Evolutionary conservation across 1,140 invertebrate species (phyloP).

Genomic region (Philotrypesis tridentata): DNA sequence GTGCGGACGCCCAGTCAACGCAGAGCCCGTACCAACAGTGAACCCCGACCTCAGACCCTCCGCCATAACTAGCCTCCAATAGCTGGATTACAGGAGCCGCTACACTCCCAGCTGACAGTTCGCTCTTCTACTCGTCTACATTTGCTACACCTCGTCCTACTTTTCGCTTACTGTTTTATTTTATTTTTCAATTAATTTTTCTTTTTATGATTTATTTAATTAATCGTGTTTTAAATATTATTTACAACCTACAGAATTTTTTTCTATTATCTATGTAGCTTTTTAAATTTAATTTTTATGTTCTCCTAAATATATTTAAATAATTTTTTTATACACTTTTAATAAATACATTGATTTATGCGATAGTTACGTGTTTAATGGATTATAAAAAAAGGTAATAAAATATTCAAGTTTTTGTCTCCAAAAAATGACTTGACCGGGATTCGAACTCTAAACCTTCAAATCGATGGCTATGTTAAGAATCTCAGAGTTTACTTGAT

Average conservation of each 20-base stretch:
- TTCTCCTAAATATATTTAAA: too few relatives aligned
- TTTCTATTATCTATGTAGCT: too few relatives aligned
- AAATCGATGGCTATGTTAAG: too few relatives aligned
- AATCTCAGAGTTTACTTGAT: too few relatives aligned
- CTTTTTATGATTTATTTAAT: neutral
- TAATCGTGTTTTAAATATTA: too few relatives aligned
- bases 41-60: slow-evolving; percentile 89
- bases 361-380: too few relatives aligned
- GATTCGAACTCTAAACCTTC: too few relatives aligned
- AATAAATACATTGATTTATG: too few relatives aligned
- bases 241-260: too few relatives aligned
- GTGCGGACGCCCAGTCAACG: slow-evolving; percentile 89
- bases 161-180: neutral
- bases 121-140: slow-evolving; percentile 14
- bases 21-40: slow-evolving; percentile 77
- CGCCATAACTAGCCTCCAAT: slow-evolving; percentile 89
- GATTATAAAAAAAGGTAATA: too few relatives aligned
- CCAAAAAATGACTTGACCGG: neutral
- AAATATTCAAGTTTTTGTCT: neutral
- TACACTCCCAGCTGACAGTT: slow-evolving; percentile 84
- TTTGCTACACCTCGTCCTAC: neutral
- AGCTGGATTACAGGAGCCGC: slow-evolving; percentile 95
- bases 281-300: too few relatives aligned
- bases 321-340: too few relatives aligned
- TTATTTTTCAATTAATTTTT: neutral